Evolutionary conservation across 2,797 vertebrate species (phyloP), one percentile per base, ranked within the genome.

Genomic region (Artibeus lituratus): DNA sequence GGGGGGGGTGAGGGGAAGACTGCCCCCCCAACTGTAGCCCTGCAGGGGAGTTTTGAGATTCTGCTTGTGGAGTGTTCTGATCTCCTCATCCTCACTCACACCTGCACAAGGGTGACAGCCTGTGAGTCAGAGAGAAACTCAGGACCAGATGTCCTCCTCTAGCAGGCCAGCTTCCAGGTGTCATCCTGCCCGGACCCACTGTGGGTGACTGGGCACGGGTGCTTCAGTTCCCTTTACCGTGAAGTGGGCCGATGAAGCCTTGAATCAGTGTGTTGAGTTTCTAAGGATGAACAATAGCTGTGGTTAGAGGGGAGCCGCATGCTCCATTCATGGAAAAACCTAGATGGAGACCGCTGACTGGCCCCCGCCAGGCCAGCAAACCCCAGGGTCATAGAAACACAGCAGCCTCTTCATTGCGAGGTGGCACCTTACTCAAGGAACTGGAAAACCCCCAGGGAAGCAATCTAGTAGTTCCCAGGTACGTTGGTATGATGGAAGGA

Each of bases 1-100:
- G 21, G 7, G n/a, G n/a, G n/a, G 1, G n/a, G n/a, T 22, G 53
- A 7, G 53, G 53, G 53, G n/a, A 80, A 55, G 10, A 18, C 26
- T 21, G n/a, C 21, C 51, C 29, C 2, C 0, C 49, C 49, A 4
- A 1, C 51, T 6, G 4, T 2, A 4, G 16, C 2, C 12, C 78
- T n/a, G 37, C 49, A 62, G 59, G 55, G 74, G 42, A 39, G 4
- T 10, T 39, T 26, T 35, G 42, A 26, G 19, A 9, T 18, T 83
- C 59, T 57, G 47, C 39, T 42, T 14, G 16, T 26, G 39, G 55
- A 24, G 14, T 3, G 1, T 72, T 89, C 76, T 15, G 90, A 44
- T 10, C 18, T 65, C 84, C 5, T 51, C 29, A 7, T 21, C n/a
- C 5, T 14, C 74, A 65, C 29, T 49, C 69, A 77, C 10, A 44